Evolutionary conservation across 2,797 vertebrate species (phyloP), one percentile per base, ranked within the genome.

Genomic region (Florisuga fusca): DNA sequence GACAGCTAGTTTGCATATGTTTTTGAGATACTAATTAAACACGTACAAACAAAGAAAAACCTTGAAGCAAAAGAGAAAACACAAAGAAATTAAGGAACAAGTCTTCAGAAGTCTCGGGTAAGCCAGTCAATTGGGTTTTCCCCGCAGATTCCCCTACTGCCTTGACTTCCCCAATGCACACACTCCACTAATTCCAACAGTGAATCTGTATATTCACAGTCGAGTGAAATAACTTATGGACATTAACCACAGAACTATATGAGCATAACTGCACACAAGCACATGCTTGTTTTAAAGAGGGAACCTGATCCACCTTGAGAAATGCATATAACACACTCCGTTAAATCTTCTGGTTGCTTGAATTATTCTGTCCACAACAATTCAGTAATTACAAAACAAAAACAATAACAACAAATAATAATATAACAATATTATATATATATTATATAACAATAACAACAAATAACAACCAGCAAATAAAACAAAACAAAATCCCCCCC

Each of bases 41-140:
- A 91, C 55, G 81, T 75, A 90, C 94, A 96, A 94, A 93, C 94
- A 93, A 95, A 88, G 95, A 84, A 75, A 93, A 87, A 92, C 85
- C 96, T 95, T 36, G 93, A 87, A 95, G 95, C 96, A 21, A 94
- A 51, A 92, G 92, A 88, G 87, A 95, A 96, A 92, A 69, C 80
- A 94, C 91, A 96, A 94, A 96, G 94, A 95, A 95, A 97, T 96
- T 95, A 96, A 96, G 92, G 89, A 92, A 94, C 89, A 82, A 90
- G 79, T 64, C 95, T 93, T 97, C 90, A 91, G 95, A 96, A 96
- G 95, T 95, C 94, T 91, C 22, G 0, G 54, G 80, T 82, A 94
- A 96, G 89, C 27, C 89, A 23, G 89, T 95, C 68, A 77, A 88
- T 84, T 94, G 93, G 95, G 95, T 95, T 97, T 96, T 96, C 95